phyloP scores from a whole-genome alignment of 2,888 invertebrate genomes.

The Perizoma affinitatum region DNA sequence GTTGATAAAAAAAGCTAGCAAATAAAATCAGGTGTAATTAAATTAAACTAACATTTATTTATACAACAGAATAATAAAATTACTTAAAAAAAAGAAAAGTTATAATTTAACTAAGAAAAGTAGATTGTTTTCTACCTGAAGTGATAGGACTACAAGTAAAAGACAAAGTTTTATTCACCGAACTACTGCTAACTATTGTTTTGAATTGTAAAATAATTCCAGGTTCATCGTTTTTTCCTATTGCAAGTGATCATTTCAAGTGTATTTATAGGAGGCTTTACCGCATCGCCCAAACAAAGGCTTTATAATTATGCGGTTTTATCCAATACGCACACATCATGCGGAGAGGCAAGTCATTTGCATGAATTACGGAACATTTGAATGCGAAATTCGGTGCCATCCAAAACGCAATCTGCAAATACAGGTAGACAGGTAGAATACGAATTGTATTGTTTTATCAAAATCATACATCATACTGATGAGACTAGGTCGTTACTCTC shows the following conservation, averaged over 20 bases:
- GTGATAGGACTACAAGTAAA: no score
- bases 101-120: no score
- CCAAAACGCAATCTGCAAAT: neutral
- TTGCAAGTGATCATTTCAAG: conserved; percentile 1
- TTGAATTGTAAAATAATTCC: neutral
- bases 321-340: conserved; percentile 67
- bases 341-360: conserved; percentile 55
- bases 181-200: no score
- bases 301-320: conserved; percentile 48
- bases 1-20: no score
- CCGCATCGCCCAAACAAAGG: conserved; percentile 37
- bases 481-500: neutral
- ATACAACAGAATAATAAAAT: no score
- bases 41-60: no score
- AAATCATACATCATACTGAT: neutral
- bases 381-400: conserved; percentile 2
- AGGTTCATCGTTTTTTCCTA: neutral
- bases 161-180: no score
- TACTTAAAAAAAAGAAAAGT: no score
- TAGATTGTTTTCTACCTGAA: no score
- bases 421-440: neutral
- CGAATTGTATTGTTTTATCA: neutral
- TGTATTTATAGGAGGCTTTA: conserved; percentile 20
- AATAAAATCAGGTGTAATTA: no score
- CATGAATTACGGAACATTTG: conserved; percentile 51